Percentiles rank a stretch among this genome's conserved stretches.
Evolutionary conservation across 2,797 vertebrate species (phyloP).

Genomic region (Neopelma chrysocephalum): DNA sequence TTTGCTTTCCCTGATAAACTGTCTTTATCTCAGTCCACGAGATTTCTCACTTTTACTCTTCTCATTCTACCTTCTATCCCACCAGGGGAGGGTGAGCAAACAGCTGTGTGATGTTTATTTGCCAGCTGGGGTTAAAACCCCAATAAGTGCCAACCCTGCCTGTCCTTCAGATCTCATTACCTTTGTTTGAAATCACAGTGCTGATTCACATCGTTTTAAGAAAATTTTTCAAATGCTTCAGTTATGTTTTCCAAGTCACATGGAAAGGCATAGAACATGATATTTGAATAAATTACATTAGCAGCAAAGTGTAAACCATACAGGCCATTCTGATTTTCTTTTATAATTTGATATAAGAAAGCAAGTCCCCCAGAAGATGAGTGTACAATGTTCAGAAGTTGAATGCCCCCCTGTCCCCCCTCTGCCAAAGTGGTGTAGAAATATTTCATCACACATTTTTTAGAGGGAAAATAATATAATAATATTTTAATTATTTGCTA

Average conservation of each 20-base stretch:
- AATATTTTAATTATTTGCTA: neutral
- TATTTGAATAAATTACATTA: neutral
- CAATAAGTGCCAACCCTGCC: accelerated
- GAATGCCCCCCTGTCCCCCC: neutral
- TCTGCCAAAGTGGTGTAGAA: neutral
- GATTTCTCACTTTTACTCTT: neutral
- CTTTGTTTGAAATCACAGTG: neutral
- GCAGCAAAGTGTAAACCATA: neutral
- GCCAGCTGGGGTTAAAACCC: neutral
- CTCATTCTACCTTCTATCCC: neutral
- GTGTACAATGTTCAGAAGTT: neutral
- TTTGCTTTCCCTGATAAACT: neutral
- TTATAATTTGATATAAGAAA: neutral
- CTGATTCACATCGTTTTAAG: accelerated
- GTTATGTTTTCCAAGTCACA: neutral
- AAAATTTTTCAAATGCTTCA: neutral
- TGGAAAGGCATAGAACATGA: neutral
- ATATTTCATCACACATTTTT: neutral
- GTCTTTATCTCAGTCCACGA: neutral
- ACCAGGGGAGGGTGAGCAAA: neutral
- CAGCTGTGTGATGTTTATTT: neutral
- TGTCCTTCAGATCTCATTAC: accelerated
- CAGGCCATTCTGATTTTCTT: neutral
- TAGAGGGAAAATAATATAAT: neutral
- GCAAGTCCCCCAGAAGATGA: neutral